A percentile compares a stretch with the other conserved stretches of the same genome.
These are phyloP conservation scores for Ectropis grisescens DNA, from an alignment of 1,140 invertebrate genomes.

Conservation along the genomic window DNA sequence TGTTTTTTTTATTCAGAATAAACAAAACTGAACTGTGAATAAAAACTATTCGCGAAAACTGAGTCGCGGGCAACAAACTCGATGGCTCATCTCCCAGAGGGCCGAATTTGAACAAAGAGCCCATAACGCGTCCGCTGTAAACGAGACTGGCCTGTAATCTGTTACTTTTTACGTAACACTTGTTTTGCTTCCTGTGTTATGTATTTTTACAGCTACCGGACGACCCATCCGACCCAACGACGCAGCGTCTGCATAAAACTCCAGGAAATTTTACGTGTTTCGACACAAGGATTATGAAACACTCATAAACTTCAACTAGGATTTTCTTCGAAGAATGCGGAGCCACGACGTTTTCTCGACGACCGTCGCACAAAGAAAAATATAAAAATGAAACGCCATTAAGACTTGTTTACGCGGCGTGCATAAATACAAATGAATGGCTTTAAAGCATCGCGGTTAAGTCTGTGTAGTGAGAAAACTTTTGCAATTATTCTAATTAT, in stretches of 20 bases:
- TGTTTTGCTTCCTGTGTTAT: constrained; percentile 26
- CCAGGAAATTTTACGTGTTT: constrained; percentile 35
- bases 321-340: constrained; percentile 13
- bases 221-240: constrained; percentile 28
- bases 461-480: constrained; percentile 41
- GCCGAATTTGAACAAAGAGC: constrained; percentile 12
- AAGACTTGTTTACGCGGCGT: constrained; percentile 30
- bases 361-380: constrained; percentile 10
- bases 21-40: no score
- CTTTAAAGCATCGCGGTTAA: constrained; percentile 33
- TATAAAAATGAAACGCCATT: constrained; percentile 20
- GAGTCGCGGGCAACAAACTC: constrained; percentile 1
- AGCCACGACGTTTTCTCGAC: constrained; percentile 1
- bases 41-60: background rate
- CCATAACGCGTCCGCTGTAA: constrained; percentile 23
- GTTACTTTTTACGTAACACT: constrained; percentile 37
- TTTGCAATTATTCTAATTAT: constrained; percentile 64
- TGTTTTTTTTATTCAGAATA: no score
- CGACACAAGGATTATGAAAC: constrained; percentile 35
- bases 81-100: constrained; percentile 4
- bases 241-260: constrained; percentile 31
- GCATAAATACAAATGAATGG: constrained; percentile 45
- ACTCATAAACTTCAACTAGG: constrained; percentile 28
- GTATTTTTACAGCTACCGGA: constrained; percentile 39
- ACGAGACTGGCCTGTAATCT: constrained; percentile 24